phyloP scores from a whole-genome alignment of 2,797 vertebrate species.

The Pipistrellus kuhlii region DNA sequence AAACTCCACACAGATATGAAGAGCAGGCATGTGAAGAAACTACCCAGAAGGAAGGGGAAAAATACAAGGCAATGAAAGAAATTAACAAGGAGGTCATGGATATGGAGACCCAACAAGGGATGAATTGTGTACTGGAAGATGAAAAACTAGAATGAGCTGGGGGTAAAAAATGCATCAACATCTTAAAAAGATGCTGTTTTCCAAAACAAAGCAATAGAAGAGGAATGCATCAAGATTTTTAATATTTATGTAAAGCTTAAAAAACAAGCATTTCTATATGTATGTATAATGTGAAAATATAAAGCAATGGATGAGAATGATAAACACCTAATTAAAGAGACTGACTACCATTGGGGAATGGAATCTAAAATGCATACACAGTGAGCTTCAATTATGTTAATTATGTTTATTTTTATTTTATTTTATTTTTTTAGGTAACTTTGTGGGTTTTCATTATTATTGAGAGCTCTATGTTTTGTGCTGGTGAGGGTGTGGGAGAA shows the following conservation, averaged over 20 bases:
- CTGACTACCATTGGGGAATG: neutral
- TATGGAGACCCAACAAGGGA: neutral
- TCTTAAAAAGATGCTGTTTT: neutral
- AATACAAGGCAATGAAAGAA: conserved; percentile 28
- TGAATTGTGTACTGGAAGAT: neutral
- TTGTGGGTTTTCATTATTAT: neutral
- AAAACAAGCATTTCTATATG: neutral
- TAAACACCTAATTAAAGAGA: conserved; percentile 4
- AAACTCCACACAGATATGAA: neutral
- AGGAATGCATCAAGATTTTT: neutral
- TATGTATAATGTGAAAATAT: neutral
- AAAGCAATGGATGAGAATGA: neutral
- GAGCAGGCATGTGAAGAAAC: neutral
- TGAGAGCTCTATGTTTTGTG: conserved; percentile 37
- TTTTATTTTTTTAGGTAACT: neutral
- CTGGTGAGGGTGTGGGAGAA: neutral
- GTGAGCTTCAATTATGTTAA: neutral
- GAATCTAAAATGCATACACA: neutral
- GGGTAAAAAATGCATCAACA: neutral
- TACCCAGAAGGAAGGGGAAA: conserved; percentile 4
- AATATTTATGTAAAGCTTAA: neutral
- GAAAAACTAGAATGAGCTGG: conserved; percentile 1
- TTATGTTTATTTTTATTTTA: neutral
- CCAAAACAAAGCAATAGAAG: neutral
- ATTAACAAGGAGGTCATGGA: neutral